Evolutionary conservation across 2,113 vertebrate species (phyloP).

Genomic region (Crocuta crocuta): DNA sequence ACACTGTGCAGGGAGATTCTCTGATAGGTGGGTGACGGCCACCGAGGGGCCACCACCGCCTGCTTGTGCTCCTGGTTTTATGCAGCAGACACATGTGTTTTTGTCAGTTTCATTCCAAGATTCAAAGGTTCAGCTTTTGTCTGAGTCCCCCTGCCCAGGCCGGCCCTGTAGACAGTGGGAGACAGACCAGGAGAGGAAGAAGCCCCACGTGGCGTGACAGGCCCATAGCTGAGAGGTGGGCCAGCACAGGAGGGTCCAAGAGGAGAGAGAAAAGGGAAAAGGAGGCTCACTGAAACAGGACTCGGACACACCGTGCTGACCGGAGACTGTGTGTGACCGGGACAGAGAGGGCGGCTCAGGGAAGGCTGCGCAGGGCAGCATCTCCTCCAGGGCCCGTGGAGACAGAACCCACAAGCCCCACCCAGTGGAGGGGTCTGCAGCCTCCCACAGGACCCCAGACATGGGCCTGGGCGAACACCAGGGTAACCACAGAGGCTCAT

Average conservation of each 20-base stretch:
- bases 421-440: background rate
- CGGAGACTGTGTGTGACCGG: rapidly evolving
- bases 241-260: background rate
- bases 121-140: background rate
- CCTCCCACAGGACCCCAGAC: background rate
- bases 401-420: background rate
- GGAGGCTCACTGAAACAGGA: too few species aligned
- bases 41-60: background rate
- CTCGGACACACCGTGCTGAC: background rate
- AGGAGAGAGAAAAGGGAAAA: background rate
- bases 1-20: background rate
- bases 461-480: background rate
- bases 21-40: background rate
- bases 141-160: background rate
- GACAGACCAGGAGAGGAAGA: background rate
- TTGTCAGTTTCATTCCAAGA: background rate
- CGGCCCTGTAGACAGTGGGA: background rate
- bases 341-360: background rate
- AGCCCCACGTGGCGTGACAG: rapidly evolving
- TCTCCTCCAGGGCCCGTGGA: rapidly evolving
- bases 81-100: rapidly evolving
- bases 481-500: background rate
- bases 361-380: background rate
- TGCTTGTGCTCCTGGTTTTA: background rate
- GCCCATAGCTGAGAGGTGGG: background rate